These are phyloP conservation scores for Jaculus jaculus DNA, from an alignment of 2,113 vertebrate species.

Conservation along the genomic window DNA sequence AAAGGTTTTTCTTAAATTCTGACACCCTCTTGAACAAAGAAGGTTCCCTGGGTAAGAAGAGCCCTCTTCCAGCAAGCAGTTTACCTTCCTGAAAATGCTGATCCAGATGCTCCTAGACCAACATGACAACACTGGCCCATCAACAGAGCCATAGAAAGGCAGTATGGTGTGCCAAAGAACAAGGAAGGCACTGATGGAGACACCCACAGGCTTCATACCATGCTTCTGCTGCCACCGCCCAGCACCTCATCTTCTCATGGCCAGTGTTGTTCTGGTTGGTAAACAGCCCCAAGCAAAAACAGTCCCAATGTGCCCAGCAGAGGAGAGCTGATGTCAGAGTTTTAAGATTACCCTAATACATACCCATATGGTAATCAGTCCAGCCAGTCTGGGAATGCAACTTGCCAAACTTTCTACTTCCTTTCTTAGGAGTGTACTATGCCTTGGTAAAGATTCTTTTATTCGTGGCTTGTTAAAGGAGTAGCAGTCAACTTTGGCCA, in stretches of 20 bases:
- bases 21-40: slow-evolving; percentile 33
- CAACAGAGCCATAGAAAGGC: not conserved
- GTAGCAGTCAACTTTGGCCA: slow-evolving; percentile 87
- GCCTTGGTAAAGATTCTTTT: slow-evolving; percentile 59
- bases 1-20: slow-evolving; percentile 64
- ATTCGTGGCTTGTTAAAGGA: slow-evolving; percentile 74
- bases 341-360: not conserved
- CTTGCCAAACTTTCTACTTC: not conserved
- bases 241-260: accelerated
- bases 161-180: not conserved
- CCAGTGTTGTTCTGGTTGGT: not conserved
- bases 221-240: not conserved
- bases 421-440: not conserved
- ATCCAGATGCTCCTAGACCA: slow-evolving; percentile 52
- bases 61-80: slow-evolving; percentile 20
- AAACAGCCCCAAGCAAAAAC: not conserved
- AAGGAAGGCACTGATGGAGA: not conserved
- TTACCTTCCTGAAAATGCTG: slow-evolving; percentile 47
- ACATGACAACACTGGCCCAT: not conserved
- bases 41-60: slow-evolving; percentile 67
- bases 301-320: not conserved
- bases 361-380: not conserved
- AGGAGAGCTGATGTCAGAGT: not conserved
- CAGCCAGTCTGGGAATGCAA: not conserved
- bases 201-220: not conserved